Conservation (phyloP, 92 coral and sea anemone species). For the Umimayanthus kanabou region DNA sequence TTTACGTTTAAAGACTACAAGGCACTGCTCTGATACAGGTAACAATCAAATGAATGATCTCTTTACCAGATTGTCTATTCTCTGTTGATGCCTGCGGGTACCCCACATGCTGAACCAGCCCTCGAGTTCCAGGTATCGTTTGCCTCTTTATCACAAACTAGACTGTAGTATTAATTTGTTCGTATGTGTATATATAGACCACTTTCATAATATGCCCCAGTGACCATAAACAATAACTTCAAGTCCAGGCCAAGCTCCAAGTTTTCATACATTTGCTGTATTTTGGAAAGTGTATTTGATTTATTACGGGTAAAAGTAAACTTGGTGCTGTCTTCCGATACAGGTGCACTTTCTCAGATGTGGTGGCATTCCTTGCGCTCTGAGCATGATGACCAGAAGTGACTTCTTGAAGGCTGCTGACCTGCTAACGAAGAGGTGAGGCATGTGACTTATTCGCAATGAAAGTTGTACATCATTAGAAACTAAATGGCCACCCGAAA, state of each 20-base stretch:
- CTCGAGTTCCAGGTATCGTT: constrained; percentile 87
- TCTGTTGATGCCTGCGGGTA: constrained; percentile 89
- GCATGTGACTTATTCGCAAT: neutral
- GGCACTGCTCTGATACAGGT: neutral
- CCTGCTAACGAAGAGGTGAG: constrained; percentile 79
- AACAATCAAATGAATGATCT: neutral
- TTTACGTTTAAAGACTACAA: neutral
- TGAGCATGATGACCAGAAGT: constrained; percentile 84
- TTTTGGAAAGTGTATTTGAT: no score
- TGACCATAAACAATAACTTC: no score
- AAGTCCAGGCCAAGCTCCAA: no score
- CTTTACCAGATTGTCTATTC: constrained; percentile 81
- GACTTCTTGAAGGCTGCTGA: constrained; percentile 90
- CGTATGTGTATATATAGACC: neutral
- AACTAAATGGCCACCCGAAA: no score
- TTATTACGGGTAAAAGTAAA: no score
- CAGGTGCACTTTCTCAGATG: constrained; percentile 89
- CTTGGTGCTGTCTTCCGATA: neutral
- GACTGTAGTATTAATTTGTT: neutral
- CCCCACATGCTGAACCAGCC: constrained; percentile 71
- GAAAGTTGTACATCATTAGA: neutral
- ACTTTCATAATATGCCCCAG: no score
- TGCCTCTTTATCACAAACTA: neutral
- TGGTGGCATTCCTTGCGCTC: constrained; percentile 90
- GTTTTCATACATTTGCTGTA: no score